Conservation (phyloP, 2,797 vertebrate species). For the Argya squamiceps region DNA sequence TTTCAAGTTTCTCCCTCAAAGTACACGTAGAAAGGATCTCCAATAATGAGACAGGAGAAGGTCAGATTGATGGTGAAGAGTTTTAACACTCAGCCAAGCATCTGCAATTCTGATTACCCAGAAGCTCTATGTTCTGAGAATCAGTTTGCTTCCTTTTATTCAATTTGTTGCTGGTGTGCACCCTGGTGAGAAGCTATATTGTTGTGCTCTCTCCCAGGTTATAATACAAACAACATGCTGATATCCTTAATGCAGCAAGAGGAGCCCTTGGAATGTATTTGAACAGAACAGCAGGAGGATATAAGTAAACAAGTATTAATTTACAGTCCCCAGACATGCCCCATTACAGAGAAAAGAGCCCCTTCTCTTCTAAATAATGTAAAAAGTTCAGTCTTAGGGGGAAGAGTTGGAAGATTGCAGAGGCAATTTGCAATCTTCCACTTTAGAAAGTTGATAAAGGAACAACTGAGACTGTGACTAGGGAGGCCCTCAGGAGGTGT, state of each 20-base stretch:
- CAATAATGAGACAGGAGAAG: not conserved
- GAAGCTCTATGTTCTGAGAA: constrained; percentile 29
- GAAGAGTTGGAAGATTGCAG: constrained; percentile 6
- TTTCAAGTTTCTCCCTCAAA: not conserved
- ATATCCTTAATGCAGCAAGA: constrained; percentile 57
- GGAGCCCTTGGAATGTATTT: constrained; percentile 36
- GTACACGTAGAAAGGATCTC: not conserved
- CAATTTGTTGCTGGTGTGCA: constrained; percentile 30
- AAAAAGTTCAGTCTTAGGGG: not conserved
- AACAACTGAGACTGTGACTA: not conserved
- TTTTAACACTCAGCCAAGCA: constrained; percentile 46
- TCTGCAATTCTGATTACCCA: constrained; percentile 56
- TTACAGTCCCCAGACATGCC: constrained; percentile 30
- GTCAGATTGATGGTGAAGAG: not conserved
- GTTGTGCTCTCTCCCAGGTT: constrained; percentile 46
- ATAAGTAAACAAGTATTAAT: constrained; percentile 71
- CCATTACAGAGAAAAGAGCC: constrained; percentile 37
- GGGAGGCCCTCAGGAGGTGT: not conserved
- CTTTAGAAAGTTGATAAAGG: constrained; percentile 11
- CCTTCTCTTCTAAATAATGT: constrained; percentile 8
- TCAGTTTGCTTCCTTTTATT: constrained; percentile 56
- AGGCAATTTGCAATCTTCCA: constrained; percentile 26
- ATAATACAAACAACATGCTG: constrained; percentile 49
- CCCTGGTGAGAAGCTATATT: constrained; percentile 55
- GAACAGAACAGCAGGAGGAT: constrained; percentile 53